These are phyloP conservation scores for Oikopleura dioica DNA, from an alignment of 23 tunicate species.

Conservation along the genomic window DNA sequence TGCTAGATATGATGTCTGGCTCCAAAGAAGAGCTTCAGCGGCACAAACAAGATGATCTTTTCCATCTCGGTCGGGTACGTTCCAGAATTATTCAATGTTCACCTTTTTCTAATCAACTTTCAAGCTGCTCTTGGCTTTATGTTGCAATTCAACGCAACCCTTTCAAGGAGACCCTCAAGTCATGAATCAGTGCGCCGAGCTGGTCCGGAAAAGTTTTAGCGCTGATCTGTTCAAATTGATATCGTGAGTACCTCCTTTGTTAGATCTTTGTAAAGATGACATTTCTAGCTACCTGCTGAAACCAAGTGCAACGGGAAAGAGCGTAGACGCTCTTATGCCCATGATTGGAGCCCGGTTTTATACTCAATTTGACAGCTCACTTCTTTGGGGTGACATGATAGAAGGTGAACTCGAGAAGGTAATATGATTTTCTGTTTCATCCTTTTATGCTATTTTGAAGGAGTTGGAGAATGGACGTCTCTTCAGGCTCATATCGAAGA, in stretches of 20 bases:
- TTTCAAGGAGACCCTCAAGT: constrained; percentile 56
- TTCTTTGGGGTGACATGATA: constrained; percentile 62
- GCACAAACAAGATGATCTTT: constrained; percentile 76
- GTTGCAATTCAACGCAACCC: constrained; percentile 64
- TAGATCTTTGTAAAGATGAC: too few species aligned
- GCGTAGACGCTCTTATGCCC: constrained; percentile 82
- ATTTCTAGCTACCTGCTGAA: constrained; percentile 34
- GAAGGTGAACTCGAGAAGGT: constrained; percentile 15
- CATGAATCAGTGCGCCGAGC: constrained; percentile 25
- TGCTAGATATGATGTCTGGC: constrained; percentile 20
- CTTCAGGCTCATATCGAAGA: constrained; percentile 46
- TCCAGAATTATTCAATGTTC: too few species aligned
- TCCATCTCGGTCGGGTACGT: constrained; percentile 61
- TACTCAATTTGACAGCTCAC: constrained; percentile 58
- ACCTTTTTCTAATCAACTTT: too few species aligned
- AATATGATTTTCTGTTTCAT: too few species aligned
- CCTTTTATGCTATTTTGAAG: too few species aligned
- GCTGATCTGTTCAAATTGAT: neutral
- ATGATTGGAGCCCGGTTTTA: constrained; percentile 93
- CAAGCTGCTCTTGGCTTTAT: constrained; percentile 65
- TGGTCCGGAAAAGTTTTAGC: neutral
- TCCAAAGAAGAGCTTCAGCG: constrained; percentile 24
- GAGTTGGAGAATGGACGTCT: constrained; percentile 75
- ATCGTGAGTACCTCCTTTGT: neutral
- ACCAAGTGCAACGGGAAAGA: constrained; percentile 40